phyloP scores from a whole-genome alignment of 53 echinoderm and acorn worm genomes.

The Actinopyga echinites region DNA sequence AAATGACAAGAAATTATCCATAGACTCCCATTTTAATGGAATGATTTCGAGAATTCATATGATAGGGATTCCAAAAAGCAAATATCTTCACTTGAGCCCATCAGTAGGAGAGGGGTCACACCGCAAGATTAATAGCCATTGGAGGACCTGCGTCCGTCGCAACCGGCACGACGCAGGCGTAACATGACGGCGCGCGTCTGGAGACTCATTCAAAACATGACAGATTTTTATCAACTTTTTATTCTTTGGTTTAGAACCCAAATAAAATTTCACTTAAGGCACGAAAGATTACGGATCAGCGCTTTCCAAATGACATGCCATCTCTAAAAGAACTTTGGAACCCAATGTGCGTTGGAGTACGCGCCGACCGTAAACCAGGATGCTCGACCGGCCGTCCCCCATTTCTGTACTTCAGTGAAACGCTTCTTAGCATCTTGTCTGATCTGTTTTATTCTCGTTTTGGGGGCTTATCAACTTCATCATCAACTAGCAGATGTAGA shows the following conservation, averaged over 20 bases:
- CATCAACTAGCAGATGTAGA: slow-evolving; percentile 24
- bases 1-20: slow-evolving; percentile 45
- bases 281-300: slow-evolving; percentile 29
- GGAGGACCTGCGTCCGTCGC: slow-evolving; percentile 10
- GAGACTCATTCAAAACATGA: slow-evolving; percentile 17
- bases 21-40: slow-evolving; percentile 46
- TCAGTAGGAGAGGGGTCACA: slow-evolving; percentile 1
- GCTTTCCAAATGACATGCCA: slow-evolving; percentile 22
- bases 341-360: background rate
- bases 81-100: slow-evolving; percentile 41
- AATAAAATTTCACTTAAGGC: slow-evolving; percentile 39
- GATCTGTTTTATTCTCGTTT: background rate
- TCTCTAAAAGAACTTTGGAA: slow-evolving; percentile 12
- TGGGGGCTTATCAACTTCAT: slow-evolving; percentile 8
- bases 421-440: too few species aligned
- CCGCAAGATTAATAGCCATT: slow-evolving; percentile 22
- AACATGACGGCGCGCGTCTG: slow-evolving; percentile 11
- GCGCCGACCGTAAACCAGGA: background rate
- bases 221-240: slow-evolving; percentile 31
- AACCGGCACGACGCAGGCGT: slow-evolving; percentile 48
- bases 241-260: slow-evolving; percentile 12
- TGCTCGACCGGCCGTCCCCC: slow-evolving; percentile 21
- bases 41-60: slow-evolving; percentile 16
- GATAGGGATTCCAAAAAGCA: slow-evolving; percentile 32
- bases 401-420: slow-evolving; percentile 7